Conservation (phyloP, 2,888 invertebrate species). For the Drosophila flavopinicola region DNA sequence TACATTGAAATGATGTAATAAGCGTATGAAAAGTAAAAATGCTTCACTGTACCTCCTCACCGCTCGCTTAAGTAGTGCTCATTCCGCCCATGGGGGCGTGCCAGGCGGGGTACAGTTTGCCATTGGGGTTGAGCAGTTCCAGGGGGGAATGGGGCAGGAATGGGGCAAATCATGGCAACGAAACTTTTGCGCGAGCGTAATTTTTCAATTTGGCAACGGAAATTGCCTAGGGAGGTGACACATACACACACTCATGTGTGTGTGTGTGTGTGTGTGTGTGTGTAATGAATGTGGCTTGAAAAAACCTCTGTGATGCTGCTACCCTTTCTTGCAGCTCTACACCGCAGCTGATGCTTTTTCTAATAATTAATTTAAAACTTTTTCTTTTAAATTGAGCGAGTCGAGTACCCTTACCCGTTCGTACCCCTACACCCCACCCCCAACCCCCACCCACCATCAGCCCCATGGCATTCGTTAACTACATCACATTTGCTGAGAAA, state of each 20-base stretch:
- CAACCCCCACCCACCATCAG: background rate
- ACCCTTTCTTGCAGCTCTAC: constrained; percentile 42
- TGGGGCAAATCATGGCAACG: constrained; percentile 56
- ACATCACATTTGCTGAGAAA: constrained; percentile 11
- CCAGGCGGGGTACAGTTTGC: background rate
- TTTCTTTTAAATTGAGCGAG: constrained; percentile 72
- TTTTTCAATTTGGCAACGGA: constrained; percentile 84
- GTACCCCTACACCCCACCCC: background rate
- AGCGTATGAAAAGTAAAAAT: constrained; percentile 82
- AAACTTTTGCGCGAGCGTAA: constrained; percentile 81
- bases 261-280: constrained; percentile 16
- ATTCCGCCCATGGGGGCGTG: constrained; percentile 3
- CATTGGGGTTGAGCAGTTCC: background rate
- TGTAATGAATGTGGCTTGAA: constrained; percentile 25
- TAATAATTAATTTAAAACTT: constrained; percentile 84
- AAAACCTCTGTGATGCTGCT: constrained; percentile 47
- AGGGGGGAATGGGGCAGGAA: background rate
- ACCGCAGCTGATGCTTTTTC: constrained; percentile 81
- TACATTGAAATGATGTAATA: constrained; percentile 81
- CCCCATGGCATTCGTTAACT: background rate
- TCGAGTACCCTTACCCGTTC: no score
- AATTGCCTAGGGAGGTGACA: constrained; percentile 84
- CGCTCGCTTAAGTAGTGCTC: constrained; percentile 64
- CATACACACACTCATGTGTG: constrained; percentile 47
- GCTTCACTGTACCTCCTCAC: constrained; percentile 40